phyloP scores from a whole-genome alignment of 2,888 invertebrate species.

The Watsonalla binaria region DNA sequence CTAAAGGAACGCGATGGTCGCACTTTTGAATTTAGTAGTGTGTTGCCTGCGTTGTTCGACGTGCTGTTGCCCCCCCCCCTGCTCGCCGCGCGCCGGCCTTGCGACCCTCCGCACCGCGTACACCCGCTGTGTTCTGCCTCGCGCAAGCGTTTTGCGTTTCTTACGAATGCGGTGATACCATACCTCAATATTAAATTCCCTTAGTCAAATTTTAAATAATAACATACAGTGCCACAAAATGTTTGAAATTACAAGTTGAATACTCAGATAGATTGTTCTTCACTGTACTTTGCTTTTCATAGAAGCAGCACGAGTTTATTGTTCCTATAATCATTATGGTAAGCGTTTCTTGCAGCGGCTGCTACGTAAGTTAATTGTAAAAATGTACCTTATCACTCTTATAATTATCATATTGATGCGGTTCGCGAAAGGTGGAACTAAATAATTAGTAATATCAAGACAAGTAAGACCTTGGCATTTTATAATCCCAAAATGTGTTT shows the following conservation, averaged over 20 bases:
- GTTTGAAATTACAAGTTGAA: too few relatives aligned
- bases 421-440: too few relatives aligned
- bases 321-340: too few relatives aligned
- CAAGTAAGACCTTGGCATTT: too few relatives aligned
- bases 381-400: too few relatives aligned
- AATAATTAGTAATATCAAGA: too few relatives aligned
- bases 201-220: background rate
- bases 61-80: slow-evolving; percentile 67
- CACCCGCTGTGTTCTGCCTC: slow-evolving; percentile 40
- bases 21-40: slow-evolving; percentile 52
- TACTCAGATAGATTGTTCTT: too few relatives aligned
- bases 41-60: slow-evolving; percentile 70
- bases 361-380: too few relatives aligned
- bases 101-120: slow-evolving; percentile 61
- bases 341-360: too few relatives aligned
- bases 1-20: slow-evolving; percentile 13
- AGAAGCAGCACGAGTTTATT: slow-evolving; percentile 11
- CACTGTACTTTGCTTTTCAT: too few relatives aligned
- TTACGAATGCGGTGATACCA: slow-evolving; percentile 62
- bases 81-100: slow-evolving; percentile 65
- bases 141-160: slow-evolving; percentile 71
- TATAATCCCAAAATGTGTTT: too few relatives aligned
- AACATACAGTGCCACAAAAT: background rate
- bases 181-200: slow-evolving; percentile 7
- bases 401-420: too few relatives aligned